Base-by-base conservation (phyloP, 2,797 vertebrate genomes). In the Otus scops region DNA sequence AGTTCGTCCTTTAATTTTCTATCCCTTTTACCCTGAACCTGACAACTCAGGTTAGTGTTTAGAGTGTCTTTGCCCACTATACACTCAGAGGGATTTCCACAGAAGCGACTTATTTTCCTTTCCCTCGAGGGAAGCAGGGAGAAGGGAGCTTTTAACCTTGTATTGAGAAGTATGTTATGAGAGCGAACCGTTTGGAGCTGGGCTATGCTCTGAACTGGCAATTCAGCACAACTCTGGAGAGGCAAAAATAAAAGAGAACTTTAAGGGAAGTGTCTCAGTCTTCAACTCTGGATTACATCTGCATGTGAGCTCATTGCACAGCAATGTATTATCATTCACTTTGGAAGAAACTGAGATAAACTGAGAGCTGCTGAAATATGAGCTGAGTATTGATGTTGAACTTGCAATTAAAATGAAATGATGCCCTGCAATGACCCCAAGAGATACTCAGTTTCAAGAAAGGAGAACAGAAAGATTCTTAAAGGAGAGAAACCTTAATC, bases 261-360 rank as follows among this genome's bases (percentile, higher is more conserved):
- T 88, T 34, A 87, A 85, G 71, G 60, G 36, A 88, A 85, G 39
- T 3, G 10, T 87, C 85, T 93, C 6, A 92, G 54, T 93, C 89
- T 95, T 94, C 80, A 87, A 0, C 70, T 92, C 64, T 83, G 94
- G 80, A 77, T 95, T 95, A 38, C 59, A 69, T 95, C 93, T 92
- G 54, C 79, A 32, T 93, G 77, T 96, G 91, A 95, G 87, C 92
- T 96, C 96, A 95, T 80, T 93, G 84, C 93, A 61, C 76, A 95
- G 76, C 70, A 93, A 96, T 95, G 94, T 95, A 65, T 93, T 95
- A 83, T 92, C 88, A 9, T 70, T 87, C 34, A 1, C 47, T 95
- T 91, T 85, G 85, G 86, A 92, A 81, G 64, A 79, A 94, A 61
- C 81, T 16, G 94, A 93, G 90, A 94, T 89, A 79, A 90, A 96